A percentile compares a stretch with the other conserved stretches of the same genome.
These are phyloP conservation scores for Aelia acuminata DNA, from an alignment of 2,888 invertebrate species.

Conservation along the genomic window DNA sequence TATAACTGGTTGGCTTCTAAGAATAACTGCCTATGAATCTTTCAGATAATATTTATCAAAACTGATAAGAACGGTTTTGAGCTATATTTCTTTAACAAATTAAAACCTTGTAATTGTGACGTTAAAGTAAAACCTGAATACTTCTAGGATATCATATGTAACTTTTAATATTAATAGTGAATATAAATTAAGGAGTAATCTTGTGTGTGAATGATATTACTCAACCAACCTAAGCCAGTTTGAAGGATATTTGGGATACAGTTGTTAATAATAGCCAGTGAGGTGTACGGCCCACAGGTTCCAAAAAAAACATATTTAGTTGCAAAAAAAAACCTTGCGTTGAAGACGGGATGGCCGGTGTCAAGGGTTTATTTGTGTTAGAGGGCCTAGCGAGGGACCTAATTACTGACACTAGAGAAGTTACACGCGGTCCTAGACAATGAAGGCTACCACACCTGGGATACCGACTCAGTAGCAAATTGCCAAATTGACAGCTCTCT, in stretches of 20 bases:
- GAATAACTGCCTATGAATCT: too few relatives aligned
- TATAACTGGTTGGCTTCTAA: too few relatives aligned
- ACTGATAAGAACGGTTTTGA: too few relatives aligned
- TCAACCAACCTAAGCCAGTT: not conserved
- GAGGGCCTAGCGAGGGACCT: slow-evolving; percentile 10
- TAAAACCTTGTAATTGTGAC: too few relatives aligned
- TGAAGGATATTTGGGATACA: not conserved
- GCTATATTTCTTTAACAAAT: too few relatives aligned
- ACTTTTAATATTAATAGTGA: too few relatives aligned
- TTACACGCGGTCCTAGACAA: not conserved
- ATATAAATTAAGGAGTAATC: not conserved
- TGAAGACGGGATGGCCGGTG: slow-evolving; percentile 30
- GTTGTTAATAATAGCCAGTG: not conserved
- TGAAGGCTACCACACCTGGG: not conserved
- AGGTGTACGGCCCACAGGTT: not conserved
- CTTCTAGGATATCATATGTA: too few relatives aligned
- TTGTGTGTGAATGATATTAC: not conserved
- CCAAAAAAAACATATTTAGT: slow-evolving; percentile 6
- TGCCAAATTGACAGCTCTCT: not conserved
- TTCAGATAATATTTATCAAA: too few relatives aligned
- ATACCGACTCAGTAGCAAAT: not conserved
- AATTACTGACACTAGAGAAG: slow-evolving; percentile 12
- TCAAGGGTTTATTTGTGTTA: slow-evolving; percentile 42
- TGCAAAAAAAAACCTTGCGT: not conserved
- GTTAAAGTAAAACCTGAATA: too few relatives aligned